A percentile compares a stretch with the other conserved stretches of the same genome.
These are phyloP conservation scores for Pelobates cultripes DNA, from an alignment of 2,797 vertebrate species.

Conservation along the genomic window DNA sequence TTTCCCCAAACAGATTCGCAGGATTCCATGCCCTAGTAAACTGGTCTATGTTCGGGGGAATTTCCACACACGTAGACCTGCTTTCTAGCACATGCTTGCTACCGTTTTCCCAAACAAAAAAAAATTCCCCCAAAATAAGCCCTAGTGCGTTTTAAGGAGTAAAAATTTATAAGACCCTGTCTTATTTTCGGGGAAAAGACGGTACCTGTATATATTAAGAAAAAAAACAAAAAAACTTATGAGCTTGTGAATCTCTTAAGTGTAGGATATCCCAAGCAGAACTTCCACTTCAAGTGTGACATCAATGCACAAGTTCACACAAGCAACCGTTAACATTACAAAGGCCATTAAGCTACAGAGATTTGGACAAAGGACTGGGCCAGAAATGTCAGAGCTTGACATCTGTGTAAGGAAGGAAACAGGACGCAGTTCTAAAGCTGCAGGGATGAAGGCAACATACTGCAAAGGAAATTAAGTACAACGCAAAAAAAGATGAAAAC, in stretches of 20 bases:
- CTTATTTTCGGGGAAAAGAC: no score
- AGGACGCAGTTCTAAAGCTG: constrained; percentile 64
- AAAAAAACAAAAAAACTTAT: neutral
- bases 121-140: no score
- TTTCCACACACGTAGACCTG: no score
- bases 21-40: no score
- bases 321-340: constrained; percentile 6
- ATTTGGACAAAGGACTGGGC: constrained; percentile 44
- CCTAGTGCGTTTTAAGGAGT: no score
- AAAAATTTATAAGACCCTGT: no score
- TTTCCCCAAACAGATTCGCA: no score
- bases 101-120: no score
- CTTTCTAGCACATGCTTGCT: no score
- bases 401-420: constrained; percentile 61
- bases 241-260: neutral
- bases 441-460: constrained; percentile 56
- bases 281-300: neutral
- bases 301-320: constrained; percentile 21
- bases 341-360: neutral
- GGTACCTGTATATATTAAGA: neutral
- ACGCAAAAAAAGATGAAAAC: constrained; percentile 55
- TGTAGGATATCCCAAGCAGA: constrained; percentile 2
- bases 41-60: no score
- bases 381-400: constrained; percentile 43
- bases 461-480: constrained; percentile 60